A percentile compares a stretch with the other conserved stretches of the same genome.
Evolutionary conservation across 1,140 invertebrate species (phyloP).

Genomic region (Teleopsis dalmanni): DNA sequence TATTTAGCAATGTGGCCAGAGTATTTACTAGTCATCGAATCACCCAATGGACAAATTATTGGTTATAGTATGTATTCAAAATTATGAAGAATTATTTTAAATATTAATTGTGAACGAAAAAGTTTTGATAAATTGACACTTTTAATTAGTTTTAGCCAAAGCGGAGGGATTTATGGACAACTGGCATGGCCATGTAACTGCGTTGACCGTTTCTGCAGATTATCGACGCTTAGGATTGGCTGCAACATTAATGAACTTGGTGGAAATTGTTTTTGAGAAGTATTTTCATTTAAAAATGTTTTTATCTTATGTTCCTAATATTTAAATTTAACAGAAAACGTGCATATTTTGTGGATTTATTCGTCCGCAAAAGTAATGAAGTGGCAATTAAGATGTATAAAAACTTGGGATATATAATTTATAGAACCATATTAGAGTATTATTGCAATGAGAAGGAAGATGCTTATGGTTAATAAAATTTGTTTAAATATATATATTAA

Average conservation of each 20-base stretch:
- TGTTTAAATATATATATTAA: not conserved
- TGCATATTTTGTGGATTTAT: constrained; percentile 96
- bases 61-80: constrained; percentile 96
- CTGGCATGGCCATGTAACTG: constrained; percentile 99
- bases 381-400: constrained; percentile 98
- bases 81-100: not conserved
- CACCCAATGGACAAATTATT: constrained; percentile 92
- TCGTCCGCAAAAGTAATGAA: constrained; percentile 95
- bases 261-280: constrained; percentile 96
- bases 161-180: constrained; percentile 90
- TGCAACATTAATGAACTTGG: constrained; percentile 85
- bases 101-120: not conserved
- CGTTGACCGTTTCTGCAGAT: constrained; percentile 91
- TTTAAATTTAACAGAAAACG: constrained; percentile 63
- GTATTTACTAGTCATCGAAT: constrained; percentile 95
- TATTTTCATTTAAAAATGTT: constrained; percentile 39
- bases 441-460: constrained; percentile 97
- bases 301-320: not conserved
- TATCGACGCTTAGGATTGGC: constrained; percentile 87
- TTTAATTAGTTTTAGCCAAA: constrained; percentile 91
- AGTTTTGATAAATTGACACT: not conserved
- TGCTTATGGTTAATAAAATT: constrained; percentile 93
- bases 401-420: constrained; percentile 94
- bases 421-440: constrained; percentile 92
- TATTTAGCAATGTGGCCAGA: constrained; percentile 99